Base-by-base conservation (phyloP, 2,113 vertebrate species). In the Cyphomyrus discorhynchus region DNA sequence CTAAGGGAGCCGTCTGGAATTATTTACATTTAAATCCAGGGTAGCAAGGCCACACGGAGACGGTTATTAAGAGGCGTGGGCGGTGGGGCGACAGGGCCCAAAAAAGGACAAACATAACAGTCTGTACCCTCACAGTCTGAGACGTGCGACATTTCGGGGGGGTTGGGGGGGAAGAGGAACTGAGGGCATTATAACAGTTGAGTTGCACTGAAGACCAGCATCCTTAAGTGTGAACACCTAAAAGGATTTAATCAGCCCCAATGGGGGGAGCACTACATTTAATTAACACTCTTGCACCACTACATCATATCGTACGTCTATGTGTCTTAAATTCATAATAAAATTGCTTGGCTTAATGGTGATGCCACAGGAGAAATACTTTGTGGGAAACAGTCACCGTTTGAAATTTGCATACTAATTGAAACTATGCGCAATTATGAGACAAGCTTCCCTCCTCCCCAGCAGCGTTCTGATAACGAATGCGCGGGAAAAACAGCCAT, bases 331-430 rank as follows among this genome's bases (percentile, higher is more conserved):
- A 90, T 89, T 45, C 52, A 88, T 47, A 89, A 84, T 47, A 82
- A 84, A 92, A 90, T 89, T 89, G 86, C 90, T 90, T 89, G 88
- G 88, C 84, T 92, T 87, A 91, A 91, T 88, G 89, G 56, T 52
- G 82, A 90, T 89, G 62, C 89, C 92, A 93, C 91, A 89, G 86
- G 90, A 92, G 89, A 91, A 90, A 90, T 90, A 83, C 84, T 91
- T 74, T 89, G 82, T 74, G 86, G 74, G 90, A 92, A 91, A 92
- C 87, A 90, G 87, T 91, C 74, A 89, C 85, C 90, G 86, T 85
- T 86, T 89, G 74, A 93, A 93, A 92, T 93, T 91, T 90, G 85
- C 91, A 92, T 92, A 90, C 88, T 93, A 92, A 93, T 92, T 93
- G 89, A 92, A 93, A 91, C 89, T 35, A 89, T 52, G 89, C 87